Conservation (phyloP, 2,888 invertebrate species). For the Margaritifera margaritifera region DNA sequence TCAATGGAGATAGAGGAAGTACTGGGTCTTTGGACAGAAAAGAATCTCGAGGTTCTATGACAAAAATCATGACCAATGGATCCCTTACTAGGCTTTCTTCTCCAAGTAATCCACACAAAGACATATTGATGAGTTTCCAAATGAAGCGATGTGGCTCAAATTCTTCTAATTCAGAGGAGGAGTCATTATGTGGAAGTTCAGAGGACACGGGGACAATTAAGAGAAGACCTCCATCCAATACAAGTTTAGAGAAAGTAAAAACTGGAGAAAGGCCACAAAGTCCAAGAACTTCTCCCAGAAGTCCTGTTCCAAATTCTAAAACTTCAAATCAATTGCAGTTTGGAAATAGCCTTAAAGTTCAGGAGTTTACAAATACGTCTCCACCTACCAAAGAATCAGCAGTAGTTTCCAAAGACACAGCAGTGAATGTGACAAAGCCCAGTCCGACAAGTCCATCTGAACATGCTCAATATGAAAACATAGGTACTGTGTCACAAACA, state of each 20-base stretch:
- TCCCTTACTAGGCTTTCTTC: slow-evolving; percentile 66
- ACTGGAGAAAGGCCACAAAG: slow-evolving; percentile 33
- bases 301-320: slow-evolving; percentile 15
- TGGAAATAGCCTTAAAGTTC: too few species aligned
- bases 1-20: slow-evolving; percentile 13
- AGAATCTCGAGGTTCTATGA: slow-evolving; percentile 59
- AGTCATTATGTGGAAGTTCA: slow-evolving; percentile 54
- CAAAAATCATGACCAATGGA: slow-evolving; percentile 71
- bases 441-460: too few species aligned
- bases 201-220: slow-evolving; percentile 70
- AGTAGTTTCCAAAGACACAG: too few species aligned
- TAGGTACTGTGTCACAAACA: too few species aligned
- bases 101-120: slow-evolving; percentile 62
- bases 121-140: slow-evolving; percentile 54
- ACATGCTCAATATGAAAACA: too few species aligned
- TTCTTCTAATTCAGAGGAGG: slow-evolving; percentile 68
- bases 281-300: slow-evolving; percentile 35
- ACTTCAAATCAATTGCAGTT: too few species aligned
- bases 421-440: too few species aligned
- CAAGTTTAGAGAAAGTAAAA: slow-evolving; percentile 20
- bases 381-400: too few species aligned
- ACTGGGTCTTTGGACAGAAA: slow-evolving; percentile 45
- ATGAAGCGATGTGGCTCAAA: slow-evolving; percentile 59
- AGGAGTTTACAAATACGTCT: too few species aligned
- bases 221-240: slow-evolving; percentile 53